Evolutionary conservation across 2,888 invertebrate genomes (phyloP).

Genomic region (Gymnoscelis rufifasciata): DNA sequence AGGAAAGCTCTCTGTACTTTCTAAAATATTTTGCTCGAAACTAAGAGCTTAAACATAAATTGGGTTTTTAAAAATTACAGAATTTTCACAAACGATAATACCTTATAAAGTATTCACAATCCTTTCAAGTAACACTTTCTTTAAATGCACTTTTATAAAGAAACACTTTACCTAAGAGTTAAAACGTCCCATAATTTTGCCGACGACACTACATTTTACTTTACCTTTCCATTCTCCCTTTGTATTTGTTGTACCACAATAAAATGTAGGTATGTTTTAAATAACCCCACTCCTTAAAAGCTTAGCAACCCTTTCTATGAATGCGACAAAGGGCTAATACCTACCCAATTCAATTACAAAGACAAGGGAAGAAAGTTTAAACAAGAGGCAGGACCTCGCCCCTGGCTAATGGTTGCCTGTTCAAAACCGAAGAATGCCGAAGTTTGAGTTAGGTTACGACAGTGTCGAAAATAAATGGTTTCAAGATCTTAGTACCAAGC

Average conservation of each 20-base stretch:
- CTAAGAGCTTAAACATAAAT: too few species aligned
- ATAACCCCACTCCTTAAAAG: constrained; percentile 21
- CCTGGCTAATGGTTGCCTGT: constrained; percentile 29
- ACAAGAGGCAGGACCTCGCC: constrained; percentile 24
- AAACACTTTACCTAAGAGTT: too few species aligned
- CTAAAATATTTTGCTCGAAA: too few species aligned
- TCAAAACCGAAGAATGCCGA: constrained; percentile 24
- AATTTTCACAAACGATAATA: too few species aligned
- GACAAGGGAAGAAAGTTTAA: constrained; percentile 27
- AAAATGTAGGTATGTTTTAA: background rate
- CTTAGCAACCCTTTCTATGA: constrained; percentile 2
- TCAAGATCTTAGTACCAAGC: background rate
- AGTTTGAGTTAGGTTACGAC: constrained; percentile 26
- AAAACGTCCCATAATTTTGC: too few species aligned
- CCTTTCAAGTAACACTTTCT: too few species aligned
- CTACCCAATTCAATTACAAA: constrained; percentile 30
- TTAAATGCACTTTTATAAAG: too few species aligned
- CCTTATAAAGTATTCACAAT: too few species aligned
- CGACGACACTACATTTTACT: too few species aligned
- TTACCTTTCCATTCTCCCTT: background rate
- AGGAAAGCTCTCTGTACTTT: too few species aligned
- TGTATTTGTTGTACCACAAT: background rate
- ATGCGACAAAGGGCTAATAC: constrained; percentile 6
- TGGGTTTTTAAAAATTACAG: too few species aligned
- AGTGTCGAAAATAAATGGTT: constrained; percentile 11